phyloP scores from a whole-genome alignment of 2,113 vertebrate species.

The Podarcis cretensis region DNA sequence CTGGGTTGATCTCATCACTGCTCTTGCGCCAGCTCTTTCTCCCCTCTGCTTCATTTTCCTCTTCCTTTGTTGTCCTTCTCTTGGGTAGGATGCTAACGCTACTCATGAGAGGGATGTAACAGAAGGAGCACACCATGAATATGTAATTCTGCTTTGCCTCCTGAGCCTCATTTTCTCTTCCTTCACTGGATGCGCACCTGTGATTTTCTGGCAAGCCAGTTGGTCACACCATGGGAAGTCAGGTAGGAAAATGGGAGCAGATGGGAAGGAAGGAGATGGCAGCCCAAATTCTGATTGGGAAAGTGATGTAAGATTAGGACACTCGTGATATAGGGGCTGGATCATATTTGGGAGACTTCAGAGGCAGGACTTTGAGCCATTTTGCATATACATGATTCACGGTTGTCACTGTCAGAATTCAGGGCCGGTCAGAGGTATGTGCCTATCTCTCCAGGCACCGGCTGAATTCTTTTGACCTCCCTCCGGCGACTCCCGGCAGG shows the following conservation, averaged over 20 bases:
- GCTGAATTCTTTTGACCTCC: too few relatives aligned
- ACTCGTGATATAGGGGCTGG: not conserved
- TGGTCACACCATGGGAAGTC: not conserved
- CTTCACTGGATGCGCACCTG: not conserved
- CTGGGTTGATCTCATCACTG: not conserved
- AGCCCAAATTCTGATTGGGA: rapidly evolving
- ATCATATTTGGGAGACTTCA: not conserved
- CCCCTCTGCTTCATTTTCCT: not conserved
- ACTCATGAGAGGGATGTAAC: not conserved
- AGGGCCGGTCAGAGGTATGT: too few relatives aligned
- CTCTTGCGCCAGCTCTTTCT: not conserved
- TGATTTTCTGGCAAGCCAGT: not conserved
- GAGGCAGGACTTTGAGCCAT: not conserved
- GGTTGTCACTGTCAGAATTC: too few relatives aligned
- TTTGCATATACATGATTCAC: not conserved
- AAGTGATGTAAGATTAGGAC: not conserved
- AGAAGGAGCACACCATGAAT: slow-evolving; percentile 38
- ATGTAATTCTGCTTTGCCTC: not conserved
- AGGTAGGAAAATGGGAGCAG: not conserved
- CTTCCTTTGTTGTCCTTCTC: slow-evolving; percentile 5
- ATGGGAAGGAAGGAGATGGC: not conserved
- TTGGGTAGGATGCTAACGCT: not conserved
- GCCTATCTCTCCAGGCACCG: too few relatives aligned
- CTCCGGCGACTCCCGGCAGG: too few relatives aligned
- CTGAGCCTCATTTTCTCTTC: rapidly evolving